These are phyloP conservation scores for Drosophila monieri DNA, from an alignment of 2,888 invertebrate species.

Conservation along the genomic window DNA sequence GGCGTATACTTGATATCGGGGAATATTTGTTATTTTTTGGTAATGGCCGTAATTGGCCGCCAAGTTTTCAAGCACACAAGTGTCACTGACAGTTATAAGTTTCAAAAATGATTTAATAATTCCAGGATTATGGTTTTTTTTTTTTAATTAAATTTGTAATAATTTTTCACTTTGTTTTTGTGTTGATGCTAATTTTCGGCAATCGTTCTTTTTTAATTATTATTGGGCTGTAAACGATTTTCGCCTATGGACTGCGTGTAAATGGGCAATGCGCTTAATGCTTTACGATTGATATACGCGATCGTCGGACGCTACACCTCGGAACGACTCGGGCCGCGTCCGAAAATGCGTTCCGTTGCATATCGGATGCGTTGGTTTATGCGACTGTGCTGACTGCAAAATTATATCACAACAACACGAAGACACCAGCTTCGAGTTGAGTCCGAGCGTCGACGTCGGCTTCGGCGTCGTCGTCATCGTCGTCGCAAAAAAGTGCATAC, in stretches of 20 bases:
- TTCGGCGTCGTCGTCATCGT: conserved; percentile 53
- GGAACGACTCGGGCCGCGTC: conserved; percentile 84
- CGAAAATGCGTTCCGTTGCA: conserved; percentile 85
- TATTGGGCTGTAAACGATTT: conserved; percentile 29
- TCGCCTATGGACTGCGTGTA: conserved; percentile 58
- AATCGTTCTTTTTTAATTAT: conserved; percentile 4
- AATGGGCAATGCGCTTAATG: conserved; percentile 78
- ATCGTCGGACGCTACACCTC: conserved; percentile 85
- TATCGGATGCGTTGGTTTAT: conserved; percentile 84
- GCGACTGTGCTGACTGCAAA: conserved; percentile 83
- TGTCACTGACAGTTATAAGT: neutral
- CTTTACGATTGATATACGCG: conserved; percentile 83
- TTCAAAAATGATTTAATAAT: no score
- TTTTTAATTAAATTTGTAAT: neutral
- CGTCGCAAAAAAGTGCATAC: conserved; percentile 69
- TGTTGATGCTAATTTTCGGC: conserved; percentile 24
- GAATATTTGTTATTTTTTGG: conserved; percentile 1
- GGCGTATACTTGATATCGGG: conserved; percentile 67
- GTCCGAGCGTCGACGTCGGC: conserved; percentile 55
- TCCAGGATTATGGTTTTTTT: neutral
- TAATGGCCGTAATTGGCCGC: no score
- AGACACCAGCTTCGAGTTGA: conserved; percentile 54
- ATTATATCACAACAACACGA: conserved; percentile 83
- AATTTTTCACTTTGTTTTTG: neutral
- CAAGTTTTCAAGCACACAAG: neutral